These are phyloP conservation scores for Gymnogyps californianus DNA, from an alignment of 2,113 vertebrate genomes.

Conservation along the genomic window DNA sequence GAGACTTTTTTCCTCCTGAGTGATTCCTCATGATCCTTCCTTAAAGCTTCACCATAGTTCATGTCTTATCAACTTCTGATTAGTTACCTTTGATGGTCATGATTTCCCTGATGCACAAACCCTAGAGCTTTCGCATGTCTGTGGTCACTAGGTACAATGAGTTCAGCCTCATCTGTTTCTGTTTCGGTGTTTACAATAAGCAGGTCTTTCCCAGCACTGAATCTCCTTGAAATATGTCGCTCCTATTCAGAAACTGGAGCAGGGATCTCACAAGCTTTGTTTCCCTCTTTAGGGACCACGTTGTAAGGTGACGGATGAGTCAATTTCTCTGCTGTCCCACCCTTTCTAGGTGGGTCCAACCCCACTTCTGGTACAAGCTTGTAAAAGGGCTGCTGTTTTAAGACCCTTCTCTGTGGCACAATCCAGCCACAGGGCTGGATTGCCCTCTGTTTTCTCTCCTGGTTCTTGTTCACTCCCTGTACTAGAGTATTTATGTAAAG, in stretches of 20 bases:
- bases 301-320: background rate
- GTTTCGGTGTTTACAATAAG: background rate
- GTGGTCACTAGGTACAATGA: background rate
- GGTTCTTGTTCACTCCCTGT: background rate
- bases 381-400: background rate
- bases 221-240: background rate
- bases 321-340: background rate
- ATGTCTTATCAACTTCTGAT: background rate
- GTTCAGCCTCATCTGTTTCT: background rate
- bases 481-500: background rate
- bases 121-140: background rate
- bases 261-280: background rate
- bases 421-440: background rate
- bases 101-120: background rate
- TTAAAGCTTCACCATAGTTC: background rate
- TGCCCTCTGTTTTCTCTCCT: background rate
- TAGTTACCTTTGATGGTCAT: background rate
- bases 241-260: background rate
- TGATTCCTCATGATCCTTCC: background rate
- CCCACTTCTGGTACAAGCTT: background rate
- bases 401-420: background rate
- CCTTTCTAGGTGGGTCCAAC: background rate
- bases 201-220: background rate
- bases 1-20: background rate
- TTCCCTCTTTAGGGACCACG: background rate